Evolutionary conservation across 2,888 invertebrate species (phyloP), one percentile per base, ranked within the genome.

Genomic region (Brachycybe producta): DNA sequence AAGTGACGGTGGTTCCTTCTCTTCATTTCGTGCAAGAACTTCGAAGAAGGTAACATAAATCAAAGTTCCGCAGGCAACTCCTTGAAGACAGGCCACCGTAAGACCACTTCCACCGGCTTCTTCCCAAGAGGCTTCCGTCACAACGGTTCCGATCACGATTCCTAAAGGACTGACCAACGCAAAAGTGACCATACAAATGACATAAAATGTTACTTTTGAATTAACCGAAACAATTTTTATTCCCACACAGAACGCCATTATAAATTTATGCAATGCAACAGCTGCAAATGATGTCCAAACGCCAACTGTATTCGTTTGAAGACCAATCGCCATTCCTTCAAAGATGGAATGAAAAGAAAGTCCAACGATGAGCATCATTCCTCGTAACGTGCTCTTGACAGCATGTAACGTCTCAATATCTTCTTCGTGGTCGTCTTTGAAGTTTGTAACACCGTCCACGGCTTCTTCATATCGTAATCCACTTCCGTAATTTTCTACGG

Each of bases 11-110:
- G 24, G 11, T 24, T 53, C 27, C n/a, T n/a, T 26, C 13, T 24
- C 46, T 21, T 46, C 46, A 30, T 44, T 51, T 26, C 41, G 38
- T n/a, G 39, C 79, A 60, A 94, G 75, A 49, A 94, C 84, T 70
- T 95, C 94, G 67, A 94, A 92, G 72, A 92, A 92, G n/a, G 92
- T 90, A 15, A 95, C 88, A 70, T 92, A 95, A 3, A 95, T 70
- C 38, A 95, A 76, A 0, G 94, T 94, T 13, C 94, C 95, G 40
- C 85, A 81, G 0, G 94, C 92, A 52, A 94, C 69, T 2, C 90
- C 91, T 71, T 92, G 84, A 13, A 73, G 59, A 39, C 58, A 50
- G 39, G 54, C 49, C 11, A 71, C 55, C 3, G 67, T 67, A 28
- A 53, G 21, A 23, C 44, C 23, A 15, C 26, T 19, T 5, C 28